phyloP scores from a whole-genome alignment of 2,113 vertebrate genomes.

The Thomomys bottae region DNA sequence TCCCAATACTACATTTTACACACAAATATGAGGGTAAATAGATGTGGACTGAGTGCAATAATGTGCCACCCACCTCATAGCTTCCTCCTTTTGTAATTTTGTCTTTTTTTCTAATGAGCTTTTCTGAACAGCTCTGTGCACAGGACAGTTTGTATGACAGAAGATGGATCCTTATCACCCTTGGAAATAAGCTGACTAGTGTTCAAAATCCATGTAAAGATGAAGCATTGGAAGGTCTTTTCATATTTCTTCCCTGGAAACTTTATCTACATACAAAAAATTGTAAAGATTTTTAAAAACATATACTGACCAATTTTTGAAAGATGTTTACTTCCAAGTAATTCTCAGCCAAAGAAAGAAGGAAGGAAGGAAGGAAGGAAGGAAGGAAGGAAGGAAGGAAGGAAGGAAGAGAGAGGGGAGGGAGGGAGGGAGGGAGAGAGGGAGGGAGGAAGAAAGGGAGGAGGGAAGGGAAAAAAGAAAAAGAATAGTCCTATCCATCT shows the following conservation, averaged over 20 bases:
- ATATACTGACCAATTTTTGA: background rate
- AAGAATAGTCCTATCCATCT: background rate
- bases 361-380: too few species aligned
- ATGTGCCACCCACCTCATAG: too few species aligned
- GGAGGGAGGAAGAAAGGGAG: too few species aligned
- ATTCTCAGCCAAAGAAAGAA: background rate
- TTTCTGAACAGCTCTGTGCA: background rate
- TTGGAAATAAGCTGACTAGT: background rate
- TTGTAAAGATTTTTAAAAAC: conserved; percentile 4
- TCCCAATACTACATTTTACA: background rate
- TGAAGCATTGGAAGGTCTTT: background rate
- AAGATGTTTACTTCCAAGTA: background rate
- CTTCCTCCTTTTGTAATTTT: background rate
- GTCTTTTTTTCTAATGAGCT: background rate
- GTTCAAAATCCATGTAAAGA: background rate
- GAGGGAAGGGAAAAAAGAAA: background rate
- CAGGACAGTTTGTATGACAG: background rate
- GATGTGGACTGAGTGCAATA: background rate
- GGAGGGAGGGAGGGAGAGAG: too few species aligned
- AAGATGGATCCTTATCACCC: background rate
- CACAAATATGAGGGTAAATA: background rate
- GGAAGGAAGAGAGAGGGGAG: too few species aligned
- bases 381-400: too few species aligned
- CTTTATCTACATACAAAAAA: background rate
- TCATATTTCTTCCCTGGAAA: background rate